A percentile compares a stretch with the other conserved stretches of the same genome.
Conservation (phyloP, 2,113 vertebrate species). For the Machaerirhynchus nigripectus region DNA sequence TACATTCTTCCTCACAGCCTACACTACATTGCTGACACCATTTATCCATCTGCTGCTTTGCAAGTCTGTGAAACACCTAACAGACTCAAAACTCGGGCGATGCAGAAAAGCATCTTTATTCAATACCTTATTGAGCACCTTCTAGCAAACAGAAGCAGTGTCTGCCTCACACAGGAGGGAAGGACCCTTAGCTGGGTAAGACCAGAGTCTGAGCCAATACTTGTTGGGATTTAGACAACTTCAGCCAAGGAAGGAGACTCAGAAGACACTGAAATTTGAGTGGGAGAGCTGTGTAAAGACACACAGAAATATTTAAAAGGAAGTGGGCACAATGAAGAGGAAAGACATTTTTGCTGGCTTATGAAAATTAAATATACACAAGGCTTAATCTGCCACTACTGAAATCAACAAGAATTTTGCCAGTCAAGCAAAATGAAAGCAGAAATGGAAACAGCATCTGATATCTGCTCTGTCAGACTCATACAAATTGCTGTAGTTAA, state of each 20-base stretch:
- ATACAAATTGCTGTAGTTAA: not conserved
- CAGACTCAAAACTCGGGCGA: not conserved
- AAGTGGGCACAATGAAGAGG: not conserved
- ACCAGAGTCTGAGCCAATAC: not conserved
- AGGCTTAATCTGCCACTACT: not conserved
- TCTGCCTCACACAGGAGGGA: not conserved
- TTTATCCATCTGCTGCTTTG: not conserved
- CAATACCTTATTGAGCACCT: not conserved
- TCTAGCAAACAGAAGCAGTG: not conserved
- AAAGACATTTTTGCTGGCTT: conserved; percentile 9
- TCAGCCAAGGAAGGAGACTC: not conserved
- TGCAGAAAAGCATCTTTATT: not conserved
- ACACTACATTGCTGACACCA: not conserved
- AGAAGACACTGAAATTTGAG: not conserved
- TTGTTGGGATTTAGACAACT: not conserved
- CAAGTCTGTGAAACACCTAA: not conserved
- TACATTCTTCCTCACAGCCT: not conserved
- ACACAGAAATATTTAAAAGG: not conserved
- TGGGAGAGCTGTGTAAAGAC: not conserved
- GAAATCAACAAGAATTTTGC: conserved; percentile 42
- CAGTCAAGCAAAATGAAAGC: conserved; percentile 43
- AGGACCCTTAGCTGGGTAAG: not conserved
- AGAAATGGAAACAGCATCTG: conserved; percentile 45
- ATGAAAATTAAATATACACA: not conserved
- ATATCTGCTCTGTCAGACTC: not conserved